A percentile compares a stretch with the other conserved stretches of the same genome.
Evolutionary conservation across 2,888 invertebrate genomes (phyloP).

Genomic region (Drosophila lacicola): DNA sequence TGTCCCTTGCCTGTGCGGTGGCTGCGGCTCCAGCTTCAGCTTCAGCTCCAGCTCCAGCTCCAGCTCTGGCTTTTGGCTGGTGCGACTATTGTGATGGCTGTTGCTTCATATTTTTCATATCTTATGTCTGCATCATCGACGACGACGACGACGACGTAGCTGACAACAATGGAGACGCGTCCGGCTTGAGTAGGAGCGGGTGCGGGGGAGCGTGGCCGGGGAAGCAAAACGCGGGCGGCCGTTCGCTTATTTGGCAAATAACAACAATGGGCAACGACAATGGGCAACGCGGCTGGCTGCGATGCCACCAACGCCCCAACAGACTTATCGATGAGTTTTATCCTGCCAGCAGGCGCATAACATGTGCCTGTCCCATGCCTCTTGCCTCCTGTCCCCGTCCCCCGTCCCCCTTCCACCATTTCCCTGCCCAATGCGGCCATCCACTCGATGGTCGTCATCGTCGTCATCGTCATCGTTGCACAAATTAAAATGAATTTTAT

Average conservation of each 20-base stretch:
- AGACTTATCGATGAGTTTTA: conserved; percentile 55
- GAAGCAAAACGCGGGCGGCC: conserved; percentile 27
- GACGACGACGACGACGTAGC: conserved; percentile 45
- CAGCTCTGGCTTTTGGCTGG: conserved; percentile 12
- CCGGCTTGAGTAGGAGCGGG: neutral
- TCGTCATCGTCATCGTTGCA: conserved; percentile 36
- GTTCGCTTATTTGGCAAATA: conserved; percentile 72
- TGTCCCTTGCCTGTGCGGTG: conserved; percentile 51
- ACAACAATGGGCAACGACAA: conserved; percentile 69
- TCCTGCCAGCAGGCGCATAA: conserved; percentile 52
- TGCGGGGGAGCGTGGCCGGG: conserved; percentile 1
- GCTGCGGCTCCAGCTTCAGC: conserved; percentile 3
- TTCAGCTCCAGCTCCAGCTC: conserved; percentile 4
- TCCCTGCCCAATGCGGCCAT: neutral
- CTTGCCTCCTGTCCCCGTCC: no score
- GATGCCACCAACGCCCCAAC: conserved; percentile 15
- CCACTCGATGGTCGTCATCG: conserved; percentile 14
- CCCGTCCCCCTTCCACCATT: neutral
- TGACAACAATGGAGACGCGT: conserved; percentile 66
- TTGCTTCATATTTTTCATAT: conserved; percentile 79
- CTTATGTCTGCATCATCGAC: conserved; percentile 78
- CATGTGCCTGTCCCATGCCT: conserved; percentile 6
- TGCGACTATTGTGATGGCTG: conserved; percentile 72
- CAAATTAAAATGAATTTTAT: conserved; percentile 71
- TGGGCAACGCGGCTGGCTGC: conserved; percentile 30